phyloP scores from a whole-genome alignment of 2,113 vertebrate species.

The Jacana jacana region DNA sequence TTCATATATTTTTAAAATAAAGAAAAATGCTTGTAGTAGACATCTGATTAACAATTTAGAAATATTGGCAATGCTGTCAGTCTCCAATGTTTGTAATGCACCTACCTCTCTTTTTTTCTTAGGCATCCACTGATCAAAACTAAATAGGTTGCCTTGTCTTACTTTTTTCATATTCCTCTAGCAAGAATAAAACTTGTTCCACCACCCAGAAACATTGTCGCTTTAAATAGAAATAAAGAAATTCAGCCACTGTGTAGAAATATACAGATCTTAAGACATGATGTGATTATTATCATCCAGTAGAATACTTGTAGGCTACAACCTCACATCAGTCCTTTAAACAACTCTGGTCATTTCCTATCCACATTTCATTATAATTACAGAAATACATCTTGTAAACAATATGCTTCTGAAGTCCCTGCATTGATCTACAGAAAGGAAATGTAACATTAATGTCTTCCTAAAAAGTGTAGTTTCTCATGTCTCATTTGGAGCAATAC shows the following conservation, averaged over 20 bases:
- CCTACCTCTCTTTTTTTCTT: not conserved
- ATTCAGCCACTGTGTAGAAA: not conserved
- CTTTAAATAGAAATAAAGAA: not conserved
- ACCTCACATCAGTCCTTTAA: not conserved
- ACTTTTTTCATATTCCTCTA: not conserved
- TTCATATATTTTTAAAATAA: not conserved
- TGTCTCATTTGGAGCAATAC: not conserved
- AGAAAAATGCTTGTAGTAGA: not conserved
- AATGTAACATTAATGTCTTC: not conserved
- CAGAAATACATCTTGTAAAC: not conserved
- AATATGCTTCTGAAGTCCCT: not conserved
- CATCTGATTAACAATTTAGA: not conserved
- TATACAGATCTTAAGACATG: not conserved
- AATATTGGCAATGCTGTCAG: not conserved
- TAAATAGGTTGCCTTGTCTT: not conserved
- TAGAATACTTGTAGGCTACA: not conserved
- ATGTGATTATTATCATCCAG: not conserved
- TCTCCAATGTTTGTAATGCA: not conserved
- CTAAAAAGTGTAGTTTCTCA: not conserved
- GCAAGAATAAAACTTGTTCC: not conserved
- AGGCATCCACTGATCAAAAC: not conserved
- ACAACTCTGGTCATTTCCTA: not conserved
- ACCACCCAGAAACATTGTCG: not conserved
- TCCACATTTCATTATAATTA: not conserved
- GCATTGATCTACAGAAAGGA: not conserved